Evolutionary conservation across 2,113 vertebrate species (phyloP).

Genomic region (Tragelaphus strepsiceros): DNA sequence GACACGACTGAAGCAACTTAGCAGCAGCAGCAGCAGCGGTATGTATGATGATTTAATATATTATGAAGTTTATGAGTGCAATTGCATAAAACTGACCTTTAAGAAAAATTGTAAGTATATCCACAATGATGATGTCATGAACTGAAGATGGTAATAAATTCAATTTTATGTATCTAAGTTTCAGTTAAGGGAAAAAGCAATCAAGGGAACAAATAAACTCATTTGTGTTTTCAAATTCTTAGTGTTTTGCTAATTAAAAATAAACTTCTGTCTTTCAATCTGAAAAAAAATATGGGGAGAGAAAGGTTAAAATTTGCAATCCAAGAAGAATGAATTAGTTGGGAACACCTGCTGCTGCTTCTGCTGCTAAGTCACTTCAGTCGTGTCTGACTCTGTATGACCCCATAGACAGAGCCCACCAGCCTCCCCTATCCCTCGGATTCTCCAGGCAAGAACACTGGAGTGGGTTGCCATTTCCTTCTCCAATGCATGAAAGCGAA

Average conservation of each 20-base stretch:
- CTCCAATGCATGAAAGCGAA: too few relatives aligned
- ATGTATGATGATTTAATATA: background rate
- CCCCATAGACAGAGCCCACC: too few relatives aligned
- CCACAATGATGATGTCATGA: background rate
- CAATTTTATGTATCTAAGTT: background rate
- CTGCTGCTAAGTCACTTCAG: too few relatives aligned
- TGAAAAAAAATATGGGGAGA: background rate
- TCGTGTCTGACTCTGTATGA: too few relatives aligned
- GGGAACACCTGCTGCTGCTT: too few relatives aligned
- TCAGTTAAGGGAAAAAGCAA: background rate
- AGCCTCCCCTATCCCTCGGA: accelerated
- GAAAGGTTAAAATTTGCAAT: background rate
- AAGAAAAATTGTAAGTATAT: background rate
- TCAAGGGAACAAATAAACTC: background rate
- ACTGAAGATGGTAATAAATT: background rate
- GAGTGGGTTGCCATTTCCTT: too few relatives aligned
- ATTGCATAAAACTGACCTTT: background rate
- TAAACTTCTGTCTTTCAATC: background rate
- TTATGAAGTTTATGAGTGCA: background rate
- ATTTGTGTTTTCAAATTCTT: background rate
- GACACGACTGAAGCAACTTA: too few relatives aligned
- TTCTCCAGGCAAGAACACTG: too few relatives aligned
- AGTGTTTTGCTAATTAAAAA: background rate
- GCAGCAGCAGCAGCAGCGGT: background rate
- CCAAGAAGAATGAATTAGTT: background rate